phyloP scores from a whole-genome alignment of 2,888 invertebrate genomes.

The Pristionchus exspectatus region DNA sequence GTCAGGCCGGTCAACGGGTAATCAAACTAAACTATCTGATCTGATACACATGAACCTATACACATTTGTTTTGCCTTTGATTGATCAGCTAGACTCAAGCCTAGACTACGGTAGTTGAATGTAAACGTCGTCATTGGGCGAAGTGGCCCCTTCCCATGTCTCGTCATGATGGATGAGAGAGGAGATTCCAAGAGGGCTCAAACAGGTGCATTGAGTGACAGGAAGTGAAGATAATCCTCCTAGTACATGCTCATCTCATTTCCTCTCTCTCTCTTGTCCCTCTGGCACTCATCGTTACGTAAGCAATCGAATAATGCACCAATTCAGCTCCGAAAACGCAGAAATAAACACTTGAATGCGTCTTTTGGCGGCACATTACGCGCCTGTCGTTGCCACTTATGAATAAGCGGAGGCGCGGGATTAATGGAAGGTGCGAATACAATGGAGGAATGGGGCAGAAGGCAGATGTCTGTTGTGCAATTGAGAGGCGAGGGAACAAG shows the following conservation, averaged over 20 bases:
- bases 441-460: slow-evolving; percentile 19
- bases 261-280: neutral
- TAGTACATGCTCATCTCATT: slow-evolving; percentile 18
- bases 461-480: slow-evolving; percentile 55
- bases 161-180: slow-evolving; percentile 13
- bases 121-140: slow-evolving; percentile 41
- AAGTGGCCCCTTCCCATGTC: slow-evolving; percentile 39
- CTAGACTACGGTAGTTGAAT: slow-evolving; percentile 41
- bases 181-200: neutral
- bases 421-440: slow-evolving; percentile 46
- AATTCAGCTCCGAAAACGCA: neutral
- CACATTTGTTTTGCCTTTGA: neutral
- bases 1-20: neutral
- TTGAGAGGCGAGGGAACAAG: slow-evolving; percentile 33
- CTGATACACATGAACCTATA: neutral
- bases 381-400: neutral
- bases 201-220: slow-evolving; percentile 37
- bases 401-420: slow-evolving; percentile 45
- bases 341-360: slow-evolving; percentile 35
- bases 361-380: slow-evolving; percentile 22
- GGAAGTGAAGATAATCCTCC: slow-evolving; percentile 20
- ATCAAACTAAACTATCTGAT: too few species aligned
- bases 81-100: neutral
- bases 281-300: neutral
- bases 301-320: neutral